Conservation (phyloP, 1,140 invertebrate genomes). For the Phocides pigmalion region DNA sequence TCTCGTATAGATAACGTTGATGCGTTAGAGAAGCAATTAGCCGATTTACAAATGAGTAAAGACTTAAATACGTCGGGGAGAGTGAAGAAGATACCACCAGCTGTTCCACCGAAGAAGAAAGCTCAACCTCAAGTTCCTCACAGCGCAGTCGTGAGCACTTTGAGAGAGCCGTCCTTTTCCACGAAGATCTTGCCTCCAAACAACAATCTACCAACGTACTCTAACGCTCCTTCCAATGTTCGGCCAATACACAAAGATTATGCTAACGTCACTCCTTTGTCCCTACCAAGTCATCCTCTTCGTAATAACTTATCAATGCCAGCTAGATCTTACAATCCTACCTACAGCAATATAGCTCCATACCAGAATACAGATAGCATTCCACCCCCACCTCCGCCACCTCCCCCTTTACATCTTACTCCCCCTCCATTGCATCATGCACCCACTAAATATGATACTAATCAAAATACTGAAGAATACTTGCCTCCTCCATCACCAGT, state of each 20-base stretch:
- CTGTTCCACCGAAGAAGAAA: conserved; percentile 91
- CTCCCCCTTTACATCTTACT: conserved; percentile 47
- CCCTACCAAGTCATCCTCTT: conserved; percentile 46
- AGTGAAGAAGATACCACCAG: conserved; percentile 88
- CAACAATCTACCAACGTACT: conserved; percentile 68
- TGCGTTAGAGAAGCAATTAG: conserved; percentile 84
- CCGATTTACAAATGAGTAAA: conserved; percentile 82
- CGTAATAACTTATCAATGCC: conserved; percentile 43
- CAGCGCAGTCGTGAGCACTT: conserved; percentile 65
- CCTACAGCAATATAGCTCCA: conserved; percentile 72
- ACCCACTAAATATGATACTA: conserved; percentile 54
- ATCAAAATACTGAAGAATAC: conserved; percentile 87
- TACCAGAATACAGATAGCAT: conserved; percentile 56
- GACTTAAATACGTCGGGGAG: conserved; percentile 59
- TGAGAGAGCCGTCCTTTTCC: conserved; percentile 76
- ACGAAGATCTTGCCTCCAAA: conserved; percentile 61
- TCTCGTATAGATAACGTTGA: conserved; percentile 80
- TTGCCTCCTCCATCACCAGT: conserved; percentile 91
- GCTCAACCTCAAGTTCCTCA: conserved; percentile 88
- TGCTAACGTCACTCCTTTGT: conserved; percentile 59
- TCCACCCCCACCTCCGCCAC: conserved; percentile 64
- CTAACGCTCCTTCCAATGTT: conserved; percentile 53
- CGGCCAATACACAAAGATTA: conserved; percentile 61
- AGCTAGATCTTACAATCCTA: conserved; percentile 50
- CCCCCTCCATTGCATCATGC: conserved; percentile 39